Evolutionary conservation across 2,113 vertebrate genomes (phyloP), one percentile per base, ranked within the genome.

Genomic region (Planiliza haematocheilus): DNA sequence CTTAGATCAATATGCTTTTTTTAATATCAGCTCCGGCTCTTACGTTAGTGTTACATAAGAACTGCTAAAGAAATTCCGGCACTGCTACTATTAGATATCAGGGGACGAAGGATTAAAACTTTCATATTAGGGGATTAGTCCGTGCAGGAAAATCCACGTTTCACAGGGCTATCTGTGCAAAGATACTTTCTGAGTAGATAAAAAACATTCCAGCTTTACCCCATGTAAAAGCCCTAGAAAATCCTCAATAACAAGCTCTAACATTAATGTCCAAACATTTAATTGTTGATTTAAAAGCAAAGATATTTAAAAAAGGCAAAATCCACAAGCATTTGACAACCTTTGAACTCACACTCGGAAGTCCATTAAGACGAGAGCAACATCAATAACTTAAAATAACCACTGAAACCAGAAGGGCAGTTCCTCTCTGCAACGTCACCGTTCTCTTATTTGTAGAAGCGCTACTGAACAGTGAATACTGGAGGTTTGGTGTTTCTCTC

Each of bases 61-160:
- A 14, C 20, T 46, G 36, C 20, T 45, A 36, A 57, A 62, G 55
- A 72, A 65, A 65, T 24, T 41, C 46, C 36, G 61, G 30, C 21
- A 24, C 20, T 52, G 60, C 48, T 57, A 58, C 36, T 68, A 42
- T 70, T 78, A 83, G 79, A 79, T 66, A 77, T 68, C 63, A 65
- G 21, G 50, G 57, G 60, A 84, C 65, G 58, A 39, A 14, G 74
- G 69, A 84, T 86, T 84, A 50, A 76, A 83, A 52, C 20, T 20
- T 20, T 75, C 9, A 81, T 49, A 67, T 76, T 43, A 78, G 67
- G 58, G 81, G 71, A 86, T 85, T 88, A 85, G 70, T 63, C 13
- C 66, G 59, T 49, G 51, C 30, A 74, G 65, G 38, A 21, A 82
- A 85, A 87, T 77, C 38, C 68, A 53, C 24, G 57, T 70, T 79